These are phyloP conservation scores for Decapterus maruadsi DNA, from an alignment of 2,797 vertebrate genomes.

Conservation along the genomic window DNA sequence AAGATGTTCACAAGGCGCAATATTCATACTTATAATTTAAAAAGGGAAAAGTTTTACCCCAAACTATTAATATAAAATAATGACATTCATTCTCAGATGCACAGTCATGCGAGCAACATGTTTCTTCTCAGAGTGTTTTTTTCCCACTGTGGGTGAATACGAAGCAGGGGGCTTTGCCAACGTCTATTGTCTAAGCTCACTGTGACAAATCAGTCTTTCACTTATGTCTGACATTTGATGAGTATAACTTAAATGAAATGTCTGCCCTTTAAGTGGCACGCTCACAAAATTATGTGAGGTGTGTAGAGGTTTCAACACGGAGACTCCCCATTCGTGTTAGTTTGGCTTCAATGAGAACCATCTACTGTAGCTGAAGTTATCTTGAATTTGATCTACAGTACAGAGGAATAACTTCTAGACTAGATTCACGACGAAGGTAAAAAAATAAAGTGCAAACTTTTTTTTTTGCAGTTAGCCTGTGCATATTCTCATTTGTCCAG, in stretches of 20 bases:
- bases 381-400: not conserved
- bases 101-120: not conserved
- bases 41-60: not conserved
- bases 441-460: not conserved
- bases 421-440: not conserved
- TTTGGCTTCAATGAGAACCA: constrained; percentile 1
- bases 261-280: constrained; percentile 15
- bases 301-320: not conserved
- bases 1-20: not conserved
- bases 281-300: not conserved
- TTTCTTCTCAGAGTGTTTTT: not conserved
- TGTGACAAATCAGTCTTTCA: constrained; percentile 43
- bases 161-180: not conserved
- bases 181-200: constrained; percentile 30
- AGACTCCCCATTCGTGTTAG: constrained; percentile 7
- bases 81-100: not conserved
- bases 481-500: too few species aligned
- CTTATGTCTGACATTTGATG: constrained; percentile 53
- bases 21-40: not conserved
- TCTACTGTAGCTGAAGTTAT: constrained; percentile 6
- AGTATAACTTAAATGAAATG: constrained; percentile 26
- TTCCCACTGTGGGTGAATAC: not conserved
- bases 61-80: not conserved
- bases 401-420: constrained; percentile 19
- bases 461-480: too few species aligned